A percentile compares a stretch with the other conserved stretches of the same genome.
Conservation (phyloP, 2,797 vertebrate genomes). For the Etheostoma nigrum region DNA sequence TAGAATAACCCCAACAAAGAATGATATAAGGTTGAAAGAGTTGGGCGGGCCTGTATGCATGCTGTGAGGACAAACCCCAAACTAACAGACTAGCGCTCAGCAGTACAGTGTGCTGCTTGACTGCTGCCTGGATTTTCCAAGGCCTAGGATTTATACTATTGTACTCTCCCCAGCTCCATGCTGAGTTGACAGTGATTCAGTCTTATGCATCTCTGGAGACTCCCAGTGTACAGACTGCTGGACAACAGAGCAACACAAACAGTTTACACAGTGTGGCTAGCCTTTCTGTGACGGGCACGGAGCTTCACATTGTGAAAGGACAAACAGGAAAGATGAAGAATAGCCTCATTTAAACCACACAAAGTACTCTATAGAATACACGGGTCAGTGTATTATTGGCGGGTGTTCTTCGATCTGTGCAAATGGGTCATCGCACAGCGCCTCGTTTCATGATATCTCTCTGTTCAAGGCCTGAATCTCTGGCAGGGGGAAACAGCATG, state of each 20-base stretch:
- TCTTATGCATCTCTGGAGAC: conserved; percentile 55
- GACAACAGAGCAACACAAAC: conserved; percentile 45
- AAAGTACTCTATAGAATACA: conserved; percentile 14
- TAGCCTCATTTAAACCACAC: conserved; percentile 16
- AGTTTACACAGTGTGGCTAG: conserved; percentile 12
- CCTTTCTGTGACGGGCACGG: conserved; percentile 2
- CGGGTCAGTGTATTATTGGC: conserved; percentile 28
- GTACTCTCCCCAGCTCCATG: conserved; percentile 35
- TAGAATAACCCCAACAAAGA: not conserved
- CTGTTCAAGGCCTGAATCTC: conserved; percentile 45
- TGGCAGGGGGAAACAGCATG: conserved; percentile 47
- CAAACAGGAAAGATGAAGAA: conserved; percentile 12
- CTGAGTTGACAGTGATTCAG: conserved; percentile 55
- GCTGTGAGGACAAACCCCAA: conserved; percentile 15
- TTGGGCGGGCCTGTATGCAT: not conserved
- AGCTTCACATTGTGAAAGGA: conserved; percentile 23
- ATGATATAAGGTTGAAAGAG: not conserved
- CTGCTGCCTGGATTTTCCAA: conserved; percentile 39
- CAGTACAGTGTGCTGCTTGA: conserved; percentile 37
- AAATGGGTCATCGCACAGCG: conserved; percentile 45
- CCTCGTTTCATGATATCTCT: conserved; percentile 46
- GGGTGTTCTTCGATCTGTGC: conserved; percentile 19
- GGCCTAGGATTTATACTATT: conserved; percentile 56
- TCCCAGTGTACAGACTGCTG: conserved; percentile 21
- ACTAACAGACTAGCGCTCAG: conserved; percentile 25